Conservation (phyloP, 1,140 invertebrate genomes). For the Halesus radiatus region DNA sequence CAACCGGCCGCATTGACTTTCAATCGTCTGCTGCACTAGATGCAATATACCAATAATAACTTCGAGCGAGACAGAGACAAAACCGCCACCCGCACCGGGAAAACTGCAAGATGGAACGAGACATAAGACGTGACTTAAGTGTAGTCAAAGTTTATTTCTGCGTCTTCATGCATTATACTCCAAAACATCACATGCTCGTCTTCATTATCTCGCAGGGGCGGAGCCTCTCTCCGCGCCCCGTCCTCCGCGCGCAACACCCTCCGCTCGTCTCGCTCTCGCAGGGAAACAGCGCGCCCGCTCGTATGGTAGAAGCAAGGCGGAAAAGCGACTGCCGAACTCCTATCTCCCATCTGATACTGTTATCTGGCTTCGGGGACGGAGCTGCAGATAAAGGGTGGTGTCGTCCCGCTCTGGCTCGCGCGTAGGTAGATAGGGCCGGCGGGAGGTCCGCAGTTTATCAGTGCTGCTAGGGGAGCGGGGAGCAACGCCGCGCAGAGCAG, state of each 20-base stretch:
- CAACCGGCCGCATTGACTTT: conserved; percentile 42
- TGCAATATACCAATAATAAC: conserved; percentile 44
- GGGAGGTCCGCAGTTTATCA: conserved; percentile 16
- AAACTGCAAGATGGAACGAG: background rate
- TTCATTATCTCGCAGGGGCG: conserved; percentile 48
- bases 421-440: background rate
- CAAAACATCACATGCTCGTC: conserved; percentile 49
- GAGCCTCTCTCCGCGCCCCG: conserved; percentile 1
- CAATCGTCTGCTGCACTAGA: conserved; percentile 43
- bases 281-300: conserved; percentile 5
- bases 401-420: conserved; percentile 30
- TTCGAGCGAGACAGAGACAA: conserved; percentile 6
- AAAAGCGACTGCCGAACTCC: conserved; percentile 41
- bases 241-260: background rate
- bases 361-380: conserved; percentile 35
- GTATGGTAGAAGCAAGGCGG: background rate
- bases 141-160: conserved; percentile 43
- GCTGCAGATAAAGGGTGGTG: conserved; percentile 33
- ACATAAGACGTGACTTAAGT: conserved; percentile 23
- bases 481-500: conserved; percentile 10
- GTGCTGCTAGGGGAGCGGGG: conserved; percentile 13
- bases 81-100: background rate
- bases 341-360: conserved; percentile 48
- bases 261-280: background rate
- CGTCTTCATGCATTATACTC: conserved; percentile 52